phyloP scores from a whole-genome alignment of 2,113 vertebrate genomes.

The Gambusia affinis region DNA sequence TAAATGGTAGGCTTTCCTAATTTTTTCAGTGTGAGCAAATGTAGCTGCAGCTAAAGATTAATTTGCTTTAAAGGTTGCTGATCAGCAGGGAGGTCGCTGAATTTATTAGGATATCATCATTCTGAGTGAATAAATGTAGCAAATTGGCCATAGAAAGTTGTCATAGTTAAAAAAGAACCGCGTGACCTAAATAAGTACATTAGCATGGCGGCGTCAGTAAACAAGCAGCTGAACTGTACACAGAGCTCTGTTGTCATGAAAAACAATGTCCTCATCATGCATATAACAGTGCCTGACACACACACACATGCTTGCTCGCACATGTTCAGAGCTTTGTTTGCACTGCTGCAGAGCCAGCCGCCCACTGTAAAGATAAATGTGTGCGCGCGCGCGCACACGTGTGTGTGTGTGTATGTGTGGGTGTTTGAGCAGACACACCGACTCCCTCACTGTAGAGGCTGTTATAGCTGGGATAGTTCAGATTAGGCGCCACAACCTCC shows the following conservation, averaged over 20 bases:
- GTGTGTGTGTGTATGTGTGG: slow-evolving; percentile 25
- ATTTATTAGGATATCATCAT: slow-evolving; percentile 44
- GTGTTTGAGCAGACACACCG: slow-evolving; percentile 45
- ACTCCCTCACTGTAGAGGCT: slow-evolving; percentile 63
- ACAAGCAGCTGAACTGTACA: slow-evolving; percentile 51
- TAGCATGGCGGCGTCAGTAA: slow-evolving; percentile 59
- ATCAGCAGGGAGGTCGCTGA: neutral
- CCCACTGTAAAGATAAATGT: slow-evolving; percentile 53
- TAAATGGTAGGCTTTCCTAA: neutral
- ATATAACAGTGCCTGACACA: slow-evolving; percentile 17
- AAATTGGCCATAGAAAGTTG: slow-evolving; percentile 33
- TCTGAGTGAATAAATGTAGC: slow-evolving; percentile 40
- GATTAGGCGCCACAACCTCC: slow-evolving; percentile 63
- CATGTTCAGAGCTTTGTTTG: slow-evolving; percentile 48
- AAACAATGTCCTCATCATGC: slow-evolving; percentile 54
- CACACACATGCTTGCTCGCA: slow-evolving; percentile 2
- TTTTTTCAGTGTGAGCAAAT: neutral
- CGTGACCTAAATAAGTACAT: slow-evolving; percentile 64
- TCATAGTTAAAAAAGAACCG: slow-evolving; percentile 60
- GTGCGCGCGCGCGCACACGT: slow-evolving; percentile 10
- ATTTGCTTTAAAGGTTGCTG: no score
- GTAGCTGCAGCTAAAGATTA: neutral
- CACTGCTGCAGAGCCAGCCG: slow-evolving; percentile 33
- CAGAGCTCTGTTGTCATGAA: slow-evolving; percentile 33
- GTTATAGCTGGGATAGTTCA: slow-evolving; percentile 65